Conservation (phyloP, 2,113 vertebrate genomes). For the Ammodytes dubius region DNA sequence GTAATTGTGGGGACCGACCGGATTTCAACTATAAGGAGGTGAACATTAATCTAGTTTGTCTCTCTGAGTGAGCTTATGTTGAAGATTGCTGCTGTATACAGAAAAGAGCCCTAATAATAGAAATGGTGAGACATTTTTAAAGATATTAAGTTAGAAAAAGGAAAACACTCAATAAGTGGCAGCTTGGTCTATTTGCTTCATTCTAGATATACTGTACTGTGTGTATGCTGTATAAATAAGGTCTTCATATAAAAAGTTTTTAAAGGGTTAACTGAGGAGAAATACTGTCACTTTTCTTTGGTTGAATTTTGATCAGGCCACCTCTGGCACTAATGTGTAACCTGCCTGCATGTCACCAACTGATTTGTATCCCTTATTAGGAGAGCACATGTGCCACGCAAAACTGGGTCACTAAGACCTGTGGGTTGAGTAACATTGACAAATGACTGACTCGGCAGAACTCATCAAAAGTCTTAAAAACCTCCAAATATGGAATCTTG, state of each 20-base stretch:
- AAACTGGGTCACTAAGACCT: slow-evolving; percentile 39
- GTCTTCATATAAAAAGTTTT: background rate
- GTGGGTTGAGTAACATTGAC: slow-evolving; percentile 37
- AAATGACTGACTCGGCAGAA: slow-evolving; percentile 20
- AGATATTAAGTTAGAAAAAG: background rate
- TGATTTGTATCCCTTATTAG: slow-evolving; percentile 76
- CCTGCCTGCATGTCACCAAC: slow-evolving; percentile 37
- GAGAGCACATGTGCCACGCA: slow-evolving; percentile 28
- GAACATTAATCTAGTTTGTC: background rate
- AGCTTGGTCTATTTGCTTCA: too few relatives aligned
- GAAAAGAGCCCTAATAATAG: background rate
- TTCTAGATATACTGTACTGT: background rate
- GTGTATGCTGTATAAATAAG: background rate
- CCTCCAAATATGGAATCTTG: slow-evolving; percentile 82
- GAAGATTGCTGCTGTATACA: background rate
- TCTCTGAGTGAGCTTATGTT: background rate
- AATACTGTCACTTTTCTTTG: background rate
- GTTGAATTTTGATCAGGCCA: slow-evolving; percentile 9
- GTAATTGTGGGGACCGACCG: background rate
- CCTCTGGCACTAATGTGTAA: slow-evolving; percentile 46
- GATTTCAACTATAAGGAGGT: background rate
- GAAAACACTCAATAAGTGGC: background rate
- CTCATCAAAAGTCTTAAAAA: slow-evolving; percentile 66
- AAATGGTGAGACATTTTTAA: background rate
- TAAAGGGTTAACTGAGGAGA: background rate